Percentiles rank a stretch among this genome's conserved stretches.
These are phyloP conservation scores for Drosophila putrida DNA, from an alignment of 2,888 invertebrate genomes.

Conservation along the genomic window DNA sequence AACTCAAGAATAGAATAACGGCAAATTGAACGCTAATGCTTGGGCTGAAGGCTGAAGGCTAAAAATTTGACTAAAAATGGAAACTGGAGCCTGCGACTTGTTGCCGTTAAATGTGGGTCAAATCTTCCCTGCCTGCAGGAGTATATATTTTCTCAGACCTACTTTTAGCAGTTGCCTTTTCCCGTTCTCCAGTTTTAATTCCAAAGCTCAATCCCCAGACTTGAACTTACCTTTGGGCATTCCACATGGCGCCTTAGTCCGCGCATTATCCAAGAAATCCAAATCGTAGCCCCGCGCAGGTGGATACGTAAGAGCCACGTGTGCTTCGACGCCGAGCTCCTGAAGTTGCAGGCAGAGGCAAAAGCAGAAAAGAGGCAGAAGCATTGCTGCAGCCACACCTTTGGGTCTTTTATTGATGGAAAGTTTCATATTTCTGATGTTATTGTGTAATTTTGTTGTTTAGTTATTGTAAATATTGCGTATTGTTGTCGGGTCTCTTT, in stretches of 20 bases:
- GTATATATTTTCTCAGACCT: conserved; percentile 48
- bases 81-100: conserved; percentile 13
- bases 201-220: not conserved
- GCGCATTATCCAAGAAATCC: conserved; percentile 96
- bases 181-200: not conserved
- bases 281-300: conserved; percentile 94
- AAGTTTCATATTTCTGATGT: conserved; percentile 38
- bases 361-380: conserved; percentile 41
- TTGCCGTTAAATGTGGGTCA: conserved; percentile 44
- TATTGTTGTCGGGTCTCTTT: conserved; percentile 21
- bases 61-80: conserved; percentile 21
- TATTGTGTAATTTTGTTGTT: conserved; percentile 34
- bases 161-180: conserved; percentile 36
- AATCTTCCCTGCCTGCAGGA: conserved; percentile 10
- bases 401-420: conserved; percentile 54
- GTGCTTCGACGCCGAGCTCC: conserved; percentile 84
- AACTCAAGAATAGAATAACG: conserved; percentile 19
- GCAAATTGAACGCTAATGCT: conserved; percentile 50
- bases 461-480: conserved; percentile 31
- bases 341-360: conserved; percentile 44
- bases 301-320: conserved; percentile 95
- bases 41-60: conserved; percentile 48
- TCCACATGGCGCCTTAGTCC: conserved; percentile 96
- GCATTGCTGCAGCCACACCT: conserved; percentile 39
- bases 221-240: conserved; percentile 94